Evolutionary conservation across 2,888 invertebrate genomes (phyloP).

Genomic region (Orthosia incerta): DNA sequence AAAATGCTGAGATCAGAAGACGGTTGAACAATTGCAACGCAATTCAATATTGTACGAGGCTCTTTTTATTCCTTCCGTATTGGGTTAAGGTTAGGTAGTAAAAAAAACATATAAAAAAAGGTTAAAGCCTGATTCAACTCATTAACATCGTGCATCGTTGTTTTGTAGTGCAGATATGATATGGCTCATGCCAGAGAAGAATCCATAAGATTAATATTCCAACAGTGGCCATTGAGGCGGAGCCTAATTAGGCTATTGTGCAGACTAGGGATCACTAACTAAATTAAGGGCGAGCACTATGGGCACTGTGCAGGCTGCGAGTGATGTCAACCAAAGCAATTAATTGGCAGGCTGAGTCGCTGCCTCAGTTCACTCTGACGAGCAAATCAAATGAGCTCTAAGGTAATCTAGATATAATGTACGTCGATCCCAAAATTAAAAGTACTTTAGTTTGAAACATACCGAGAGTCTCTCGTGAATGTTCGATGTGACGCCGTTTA

Average conservation of each 20-base stretch:
- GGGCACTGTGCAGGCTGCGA: neutral
- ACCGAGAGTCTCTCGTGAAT: neutral
- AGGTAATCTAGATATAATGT: neutral
- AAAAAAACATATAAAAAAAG: neutral
- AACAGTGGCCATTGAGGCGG: constrained; percentile 2
- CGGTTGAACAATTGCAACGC: constrained; percentile 16
- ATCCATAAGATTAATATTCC: neutral
- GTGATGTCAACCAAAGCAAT: constrained; percentile 6
- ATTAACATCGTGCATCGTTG: neutral
- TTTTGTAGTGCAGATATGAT: neutral
- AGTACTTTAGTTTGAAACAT: neutral
- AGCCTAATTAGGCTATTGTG: constrained; percentile 3
- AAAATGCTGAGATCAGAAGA: neutral
- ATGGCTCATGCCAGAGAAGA: neutral
- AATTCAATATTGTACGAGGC: constrained; percentile 20
- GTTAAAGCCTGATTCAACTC: neutral
- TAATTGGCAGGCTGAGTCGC: constrained; percentile 3
- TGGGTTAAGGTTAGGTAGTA: neutral
- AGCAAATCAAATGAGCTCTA: constrained; percentile 1
- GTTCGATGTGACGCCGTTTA: constrained; percentile 7
- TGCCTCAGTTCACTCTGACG: neutral
- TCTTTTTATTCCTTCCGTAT: constrained; percentile 20
- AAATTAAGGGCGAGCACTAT: neutral
- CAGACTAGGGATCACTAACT: neutral
- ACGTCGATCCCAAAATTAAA: constrained; percentile 1